Conservation (phyloP, 2,113 vertebrate species). For the Corydoras sp. region DNA sequence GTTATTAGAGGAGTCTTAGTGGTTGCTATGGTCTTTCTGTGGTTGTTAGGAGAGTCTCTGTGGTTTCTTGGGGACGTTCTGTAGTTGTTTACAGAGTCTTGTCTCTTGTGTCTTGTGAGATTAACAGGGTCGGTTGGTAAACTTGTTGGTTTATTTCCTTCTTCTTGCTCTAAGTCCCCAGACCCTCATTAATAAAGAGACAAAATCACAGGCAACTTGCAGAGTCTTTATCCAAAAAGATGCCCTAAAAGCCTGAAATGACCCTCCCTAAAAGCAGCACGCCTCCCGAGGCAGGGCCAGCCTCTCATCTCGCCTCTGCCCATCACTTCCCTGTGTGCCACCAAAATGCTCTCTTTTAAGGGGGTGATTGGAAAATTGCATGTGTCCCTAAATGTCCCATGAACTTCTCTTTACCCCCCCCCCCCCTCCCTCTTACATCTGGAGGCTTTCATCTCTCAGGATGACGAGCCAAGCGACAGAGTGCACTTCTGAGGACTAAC, state of each 20-base stretch:
- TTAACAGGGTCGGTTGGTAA: not conserved
- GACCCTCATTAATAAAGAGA: slow-evolving; percentile 15
- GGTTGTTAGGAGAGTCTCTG: no score
- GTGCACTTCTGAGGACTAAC: slow-evolving; percentile 54
- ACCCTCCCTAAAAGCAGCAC: slow-evolving; percentile 53
- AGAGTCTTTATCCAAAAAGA: slow-evolving; percentile 19
- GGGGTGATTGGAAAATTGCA: slow-evolving; percentile 44
- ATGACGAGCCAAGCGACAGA: slow-evolving; percentile 52
- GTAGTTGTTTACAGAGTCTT: no score
- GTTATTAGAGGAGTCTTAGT: no score
- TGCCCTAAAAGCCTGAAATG: slow-evolving; percentile 54
- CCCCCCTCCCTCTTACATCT: slow-evolving; percentile 6
- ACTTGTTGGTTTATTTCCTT: not conserved
- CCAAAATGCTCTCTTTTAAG: slow-evolving; percentile 51
- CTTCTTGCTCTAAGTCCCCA: not conserved
- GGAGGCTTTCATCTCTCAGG: slow-evolving; percentile 60
- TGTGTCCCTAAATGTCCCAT: slow-evolving; percentile 53
- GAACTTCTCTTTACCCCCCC: slow-evolving; percentile 54
- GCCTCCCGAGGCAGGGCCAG: slow-evolving; percentile 31
- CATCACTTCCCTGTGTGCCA: slow-evolving; percentile 30
- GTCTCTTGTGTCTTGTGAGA: no score
- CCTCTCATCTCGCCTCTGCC: slow-evolving; percentile 27
- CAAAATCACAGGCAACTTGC: slow-evolving; percentile 25
- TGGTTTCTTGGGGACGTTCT: no score
- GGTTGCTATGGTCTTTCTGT: no score